Conservation (phyloP, 2,797 vertebrate genomes). For the Menidia menidia region DNA sequence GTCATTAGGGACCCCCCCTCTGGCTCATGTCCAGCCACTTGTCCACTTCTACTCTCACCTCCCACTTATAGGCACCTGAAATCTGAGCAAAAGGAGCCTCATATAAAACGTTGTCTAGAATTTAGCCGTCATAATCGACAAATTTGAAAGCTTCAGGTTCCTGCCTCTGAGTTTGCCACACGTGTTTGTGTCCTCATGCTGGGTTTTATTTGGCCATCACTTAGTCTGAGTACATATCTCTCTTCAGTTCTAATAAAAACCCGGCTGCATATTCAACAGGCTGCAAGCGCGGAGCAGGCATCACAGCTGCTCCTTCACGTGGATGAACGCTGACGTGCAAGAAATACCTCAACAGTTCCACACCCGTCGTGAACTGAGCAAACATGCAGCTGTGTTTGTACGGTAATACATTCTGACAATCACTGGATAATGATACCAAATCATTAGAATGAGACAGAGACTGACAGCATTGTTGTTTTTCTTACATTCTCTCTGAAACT, state of each 20-base stretch:
- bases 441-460: not conserved
- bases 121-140: slow-evolving; percentile 31
- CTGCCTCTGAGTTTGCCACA: not conserved
- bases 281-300: slow-evolving; percentile 56
- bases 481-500: not conserved
- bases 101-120: not conserved
- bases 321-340: slow-evolving; percentile 14
- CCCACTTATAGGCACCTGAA: not conserved
- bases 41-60: too few relatives aligned
- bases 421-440: not conserved
- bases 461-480: not conserved
- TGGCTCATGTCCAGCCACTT: too few relatives aligned
- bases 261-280: slow-evolving; percentile 68
- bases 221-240: slow-evolving; percentile 70
- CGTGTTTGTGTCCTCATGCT: slow-evolving; percentile 34
- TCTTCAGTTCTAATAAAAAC: slow-evolving; percentile 62
- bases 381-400: not conserved
- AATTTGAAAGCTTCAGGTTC: slow-evolving; percentile 32
- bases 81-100: not conserved
- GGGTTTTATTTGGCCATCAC: slow-evolving; percentile 60
- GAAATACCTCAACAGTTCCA: slow-evolving; percentile 20
- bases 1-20: too few relatives aligned
- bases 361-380: slow-evolving; percentile 5
- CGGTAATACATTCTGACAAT: not conserved
- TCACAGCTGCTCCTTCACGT: slow-evolving; percentile 38